Conservation (phyloP, 2,113 vertebrate genomes). For the Callopanchax toddi region DNA sequence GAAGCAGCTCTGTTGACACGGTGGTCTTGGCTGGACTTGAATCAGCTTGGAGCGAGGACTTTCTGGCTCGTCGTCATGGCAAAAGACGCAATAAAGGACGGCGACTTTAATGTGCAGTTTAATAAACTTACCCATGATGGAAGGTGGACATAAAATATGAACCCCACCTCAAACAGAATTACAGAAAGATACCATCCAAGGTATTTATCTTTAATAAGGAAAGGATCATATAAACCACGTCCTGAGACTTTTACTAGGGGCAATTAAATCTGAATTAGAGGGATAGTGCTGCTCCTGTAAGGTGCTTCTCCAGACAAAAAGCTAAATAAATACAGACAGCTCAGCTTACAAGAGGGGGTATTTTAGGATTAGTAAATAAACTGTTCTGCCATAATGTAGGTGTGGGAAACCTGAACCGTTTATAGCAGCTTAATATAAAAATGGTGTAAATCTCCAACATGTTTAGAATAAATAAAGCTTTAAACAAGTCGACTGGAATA, state of each 20-base stretch:
- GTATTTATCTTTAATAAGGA: constrained; percentile 10
- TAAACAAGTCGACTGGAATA: too few species aligned
- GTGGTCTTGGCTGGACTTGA: constrained; percentile 36
- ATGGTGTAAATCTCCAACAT: not conserved
- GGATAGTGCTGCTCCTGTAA: not conserved
- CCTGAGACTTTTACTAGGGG: constrained; percentile 12
- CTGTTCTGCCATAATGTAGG: not conserved
- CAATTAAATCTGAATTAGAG: constrained; percentile 26
- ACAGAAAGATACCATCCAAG: constrained; percentile 8
- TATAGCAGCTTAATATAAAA: not conserved
- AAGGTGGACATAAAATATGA: constrained; percentile 17
- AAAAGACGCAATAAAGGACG: constrained; percentile 40
- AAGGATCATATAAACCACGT: constrained; percentile 12
- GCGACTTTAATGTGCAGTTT: constrained; percentile 58
- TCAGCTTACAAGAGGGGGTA: not conserved
- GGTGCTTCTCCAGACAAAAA: constrained; percentile 14
- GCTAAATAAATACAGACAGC: not conserved
- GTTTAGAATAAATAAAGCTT: not conserved
- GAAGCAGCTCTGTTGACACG: constrained; percentile 27
- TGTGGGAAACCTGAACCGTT: not conserved
- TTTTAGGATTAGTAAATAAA: constrained; percentile 9
- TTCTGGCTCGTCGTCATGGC: constrained; percentile 25
- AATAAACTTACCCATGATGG: constrained; percentile 44
- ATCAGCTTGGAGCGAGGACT: constrained; percentile 31
- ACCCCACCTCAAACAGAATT: constrained; percentile 8